Evolutionary conservation across 2,797 vertebrate genomes (phyloP), one percentile per base, ranked within the genome.

Genomic region (Poecilia velifera): DNA sequence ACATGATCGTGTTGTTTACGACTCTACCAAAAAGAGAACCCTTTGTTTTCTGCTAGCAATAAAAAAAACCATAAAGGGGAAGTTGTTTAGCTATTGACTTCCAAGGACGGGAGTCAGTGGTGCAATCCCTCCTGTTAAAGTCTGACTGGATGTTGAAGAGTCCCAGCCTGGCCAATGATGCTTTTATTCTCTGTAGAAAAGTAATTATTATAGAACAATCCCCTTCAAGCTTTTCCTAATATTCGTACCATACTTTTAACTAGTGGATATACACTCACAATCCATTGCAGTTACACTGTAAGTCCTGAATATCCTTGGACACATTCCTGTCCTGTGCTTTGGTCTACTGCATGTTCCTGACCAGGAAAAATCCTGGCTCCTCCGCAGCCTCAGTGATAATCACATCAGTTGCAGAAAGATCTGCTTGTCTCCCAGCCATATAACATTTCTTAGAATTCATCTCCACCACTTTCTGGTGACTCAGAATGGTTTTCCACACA

Each of bases 11-110:
- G 4, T 43, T 68, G 22, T 45, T 86, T 64, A 43, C 70, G 71
- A 73, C 39, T 76, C 64, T 49, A 74, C 72, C 64, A 73, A 80
- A 88, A 22, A 73, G 41, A 36, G 64, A 68, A 12, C 8, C 84
- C 80, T 83, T 80, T 84, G 77, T 86, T 88, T 78, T 77, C 64
- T 28, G 25, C 6, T 6, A 4, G 51, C 16, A 25, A 71, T 71
- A 71, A 71, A 71, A 39, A 39, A 34, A 68, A 71, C 0, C 41
- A 71, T 45, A 43, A 71, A 71, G 41, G 25, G 68, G 41, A 22
- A 71, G 12, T 71, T 45, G 39, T 43, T 71, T 71, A 71, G 12
- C 20, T 68, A 22, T 68, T n/a, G 36, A 41, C 64, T 68, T 4
- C 36, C 9, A 68, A 68, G 10, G 64, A 41, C 20, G 3, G 36